Base-by-base conservation (phyloP, 2,797 vertebrate genomes). In the Tenualosa ilisha region DNA sequence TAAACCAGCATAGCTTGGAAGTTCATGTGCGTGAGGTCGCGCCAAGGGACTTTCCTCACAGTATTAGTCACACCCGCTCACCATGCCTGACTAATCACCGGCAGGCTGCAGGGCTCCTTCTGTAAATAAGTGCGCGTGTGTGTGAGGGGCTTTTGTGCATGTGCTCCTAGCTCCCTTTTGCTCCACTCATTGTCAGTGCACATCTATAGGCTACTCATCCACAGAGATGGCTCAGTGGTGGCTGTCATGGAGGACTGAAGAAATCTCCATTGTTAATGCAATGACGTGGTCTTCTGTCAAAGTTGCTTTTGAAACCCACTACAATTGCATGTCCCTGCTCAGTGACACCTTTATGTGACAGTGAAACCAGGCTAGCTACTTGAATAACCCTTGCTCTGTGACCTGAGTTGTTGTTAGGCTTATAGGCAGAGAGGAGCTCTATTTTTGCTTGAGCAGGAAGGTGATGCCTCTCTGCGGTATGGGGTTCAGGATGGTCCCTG, bases 11-110 rank as follows among this genome's bases (percentile, higher is more conserved):
- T 22, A 15, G 53, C 12, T 24, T 26, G 37, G 65, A 72, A 31
- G 37, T 75, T 37, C 3, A 43, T 22, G 72, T 79, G 72, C 40
- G 72, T 79, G 72, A 79, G 37, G 72, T 79, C 37, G 40, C 37
- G 11, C 50, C 5, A 17, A 79, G 72, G 72, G 72, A 79, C 72
- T 79, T 79, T 79, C 72, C 72, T 79, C 40, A 46, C 40, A n/a
- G 72, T 22, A 20, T 79, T 79, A 50, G 24, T 49, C 43, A 54
- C 26, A 46, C 68, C 43, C 84, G 49, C 84, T 85, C 81, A 6
- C 17, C 59, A 53, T 12, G 51, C 84, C 17, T 84, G 83, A 84
- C 83, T 84, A 68, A 84, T 65, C 83, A 49, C 50, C 3, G 63
- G 37, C 40, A 79, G 37, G 40, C 72, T 79, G 72, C 72, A 22